A percentile compares a stretch with the other conserved stretches of the same genome.
phyloP scores from a whole-genome alignment of 2,888 invertebrate species.

The Disparrhopalites patrizii region DNA sequence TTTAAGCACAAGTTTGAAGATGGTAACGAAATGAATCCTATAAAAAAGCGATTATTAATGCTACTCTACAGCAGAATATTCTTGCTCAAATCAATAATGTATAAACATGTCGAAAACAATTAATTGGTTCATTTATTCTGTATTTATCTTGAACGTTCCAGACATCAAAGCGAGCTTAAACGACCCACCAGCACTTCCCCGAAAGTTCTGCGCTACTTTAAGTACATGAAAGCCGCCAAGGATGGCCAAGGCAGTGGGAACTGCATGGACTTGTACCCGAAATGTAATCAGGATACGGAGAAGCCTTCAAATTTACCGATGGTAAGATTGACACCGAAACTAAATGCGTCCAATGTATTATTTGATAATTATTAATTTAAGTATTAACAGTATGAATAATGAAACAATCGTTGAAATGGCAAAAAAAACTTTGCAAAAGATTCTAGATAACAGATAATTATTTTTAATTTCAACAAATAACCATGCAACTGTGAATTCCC shows the following conservation, averaged over 20 bases:
- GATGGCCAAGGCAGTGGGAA: conserved; percentile 47
- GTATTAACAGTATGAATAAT: neutral
- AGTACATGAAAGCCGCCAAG: conserved; percentile 84
- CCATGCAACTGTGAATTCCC: no score
- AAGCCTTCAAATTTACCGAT: conserved; percentile 47
- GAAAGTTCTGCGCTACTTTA: conserved; percentile 80
- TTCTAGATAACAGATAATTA: no score
- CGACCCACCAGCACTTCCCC: conserved; percentile 82
- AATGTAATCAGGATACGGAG: conserved; percentile 47
- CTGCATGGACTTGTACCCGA: conserved; percentile 46
- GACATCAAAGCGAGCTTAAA: conserved; percentile 77
- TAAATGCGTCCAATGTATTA: neutral
- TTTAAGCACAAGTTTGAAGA: no score
- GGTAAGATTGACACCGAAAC: conserved; percentile 40
- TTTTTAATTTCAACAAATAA: no score
- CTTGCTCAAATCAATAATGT: no score
- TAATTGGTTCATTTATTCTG: neutral
- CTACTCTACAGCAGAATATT: no score
- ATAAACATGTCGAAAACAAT: no score
- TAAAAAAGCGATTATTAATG: no score
- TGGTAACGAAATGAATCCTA: no score
- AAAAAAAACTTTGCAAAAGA: neutral
- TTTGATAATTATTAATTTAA: neutral
- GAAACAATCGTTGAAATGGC: neutral
- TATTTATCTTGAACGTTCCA: conserved; percentile 52